These are phyloP conservation scores for Sarcophaga variegata DNA, from an alignment of 2,888 invertebrate genomes.

Conservation along the genomic window DNA sequence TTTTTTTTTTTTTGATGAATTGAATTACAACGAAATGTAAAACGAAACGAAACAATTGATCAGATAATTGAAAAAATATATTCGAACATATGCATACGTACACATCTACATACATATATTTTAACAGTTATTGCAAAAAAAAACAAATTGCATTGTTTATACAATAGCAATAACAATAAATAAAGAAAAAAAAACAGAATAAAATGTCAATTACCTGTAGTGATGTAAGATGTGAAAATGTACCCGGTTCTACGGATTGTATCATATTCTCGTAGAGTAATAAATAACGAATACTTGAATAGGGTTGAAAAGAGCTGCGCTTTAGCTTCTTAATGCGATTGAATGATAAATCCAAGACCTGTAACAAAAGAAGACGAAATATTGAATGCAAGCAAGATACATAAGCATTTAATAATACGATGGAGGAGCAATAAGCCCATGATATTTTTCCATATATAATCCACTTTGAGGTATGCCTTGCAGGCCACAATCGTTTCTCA, in stretches of 20 bases:
- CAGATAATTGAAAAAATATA: constrained; percentile 21
- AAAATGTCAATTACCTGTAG: constrained; percentile 77
- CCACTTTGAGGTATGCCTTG: no score
- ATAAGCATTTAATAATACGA: no score
- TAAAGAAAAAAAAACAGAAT: no score
- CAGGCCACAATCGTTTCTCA: no score
- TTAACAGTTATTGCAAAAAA: constrained; percentile 30
- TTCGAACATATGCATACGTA: no score
- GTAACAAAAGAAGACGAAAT: constrained; percentile 58
- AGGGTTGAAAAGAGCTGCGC: constrained; percentile 79
- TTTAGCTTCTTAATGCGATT: constrained; percentile 81
- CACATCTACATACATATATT: no score
- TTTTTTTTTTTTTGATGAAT: not conserved
- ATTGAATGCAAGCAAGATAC: no score
- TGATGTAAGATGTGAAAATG: constrained; percentile 78
- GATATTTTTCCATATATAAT: no score
- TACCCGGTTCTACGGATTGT: constrained; percentile 80
- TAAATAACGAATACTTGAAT: constrained; percentile 78
- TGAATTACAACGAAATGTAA: constrained; percentile 9
- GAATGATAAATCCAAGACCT: constrained; percentile 80
- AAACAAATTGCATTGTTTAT: constrained; percentile 23
- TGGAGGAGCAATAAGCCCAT: no score
- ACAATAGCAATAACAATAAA: not conserved
- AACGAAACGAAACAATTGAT: constrained; percentile 21
- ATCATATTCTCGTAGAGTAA: constrained; percentile 81